These are phyloP conservation scores for Caenorhabditis sulstoni DNA, from an alignment of 2,888 invertebrate genomes.

Conservation along the genomic window DNA sequence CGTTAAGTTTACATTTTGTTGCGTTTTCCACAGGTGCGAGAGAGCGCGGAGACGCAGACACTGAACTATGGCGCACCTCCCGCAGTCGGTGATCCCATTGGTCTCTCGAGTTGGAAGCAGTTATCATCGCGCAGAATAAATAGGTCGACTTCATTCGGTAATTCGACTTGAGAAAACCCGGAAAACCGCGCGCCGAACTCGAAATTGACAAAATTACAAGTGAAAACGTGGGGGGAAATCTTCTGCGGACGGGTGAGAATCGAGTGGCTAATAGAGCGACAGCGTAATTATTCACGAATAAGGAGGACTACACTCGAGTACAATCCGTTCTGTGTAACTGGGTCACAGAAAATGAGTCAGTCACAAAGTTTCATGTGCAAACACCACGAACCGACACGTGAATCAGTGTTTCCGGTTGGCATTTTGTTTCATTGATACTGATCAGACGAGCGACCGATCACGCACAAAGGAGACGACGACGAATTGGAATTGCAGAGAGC, in stretches of 20 bases:
- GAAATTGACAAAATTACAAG: too few relatives aligned
- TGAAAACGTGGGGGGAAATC: too few relatives aligned
- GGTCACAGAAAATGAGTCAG: too few relatives aligned
- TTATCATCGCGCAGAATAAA: too few relatives aligned
- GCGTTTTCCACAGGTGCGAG: constrained; percentile 30
- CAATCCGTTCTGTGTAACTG: too few relatives aligned
- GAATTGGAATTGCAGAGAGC: constrained; percentile 4
- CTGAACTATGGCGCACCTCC: constrained; percentile 14
- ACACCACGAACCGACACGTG: constrained; percentile 26
- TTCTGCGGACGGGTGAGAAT: too few relatives aligned
- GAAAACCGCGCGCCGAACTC: too few relatives aligned
- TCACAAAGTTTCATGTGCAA: constrained; percentile 18
- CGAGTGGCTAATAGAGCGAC: too few relatives aligned
- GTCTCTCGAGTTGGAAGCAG: background rate
- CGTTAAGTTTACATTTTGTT: constrained; percentile 51
- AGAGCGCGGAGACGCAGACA: constrained; percentile 19
- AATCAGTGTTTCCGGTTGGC: constrained; percentile 39
- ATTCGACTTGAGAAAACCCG: too few relatives aligned
- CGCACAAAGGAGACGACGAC: background rate
- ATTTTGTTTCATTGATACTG: constrained; percentile 55
- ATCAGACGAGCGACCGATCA: constrained; percentile 9
- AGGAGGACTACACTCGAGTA: too few relatives aligned
- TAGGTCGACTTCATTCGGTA: too few relatives aligned
- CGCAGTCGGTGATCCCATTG: background rate
- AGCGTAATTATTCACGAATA: too few relatives aligned